Evolutionary conservation across 2,113 vertebrate genomes (phyloP).

Genomic region (Dunckerocampus dactyliophorus): DNA sequence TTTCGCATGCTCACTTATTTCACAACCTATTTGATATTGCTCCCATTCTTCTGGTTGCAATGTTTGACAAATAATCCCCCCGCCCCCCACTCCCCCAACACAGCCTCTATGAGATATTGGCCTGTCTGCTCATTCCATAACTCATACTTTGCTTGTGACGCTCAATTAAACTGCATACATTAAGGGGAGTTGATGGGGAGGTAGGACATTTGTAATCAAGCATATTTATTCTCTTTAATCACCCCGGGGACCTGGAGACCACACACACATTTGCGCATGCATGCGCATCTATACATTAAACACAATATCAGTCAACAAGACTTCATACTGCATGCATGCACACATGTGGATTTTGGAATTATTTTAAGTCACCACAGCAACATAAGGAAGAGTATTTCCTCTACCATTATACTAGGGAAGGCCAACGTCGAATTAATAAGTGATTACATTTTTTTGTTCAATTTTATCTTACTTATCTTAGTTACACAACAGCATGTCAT

Average conservation of each 20-base stretch:
- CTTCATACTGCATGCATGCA: not conserved
- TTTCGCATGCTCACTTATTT: conserved; percentile 36
- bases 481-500: too few relatives aligned
- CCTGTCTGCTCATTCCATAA: conserved; percentile 70
- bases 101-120: conserved; percentile 62
- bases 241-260: conserved; percentile 70
- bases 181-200: conserved; percentile 67
- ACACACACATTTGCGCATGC: conserved; percentile 29
- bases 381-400: too few relatives aligned
- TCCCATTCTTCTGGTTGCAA: not conserved
- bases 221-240: conserved; percentile 78
- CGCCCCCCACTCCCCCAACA: conserved; percentile 1
- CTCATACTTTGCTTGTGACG: conserved; percentile 69
- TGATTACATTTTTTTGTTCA: too few relatives aligned
- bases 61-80: conserved; percentile 2
- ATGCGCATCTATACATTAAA: conserved; percentile 22
- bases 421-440: too few relatives aligned
- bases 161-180: conserved; percentile 80
- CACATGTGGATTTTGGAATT: not conserved
- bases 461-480: too few relatives aligned
- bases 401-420: too few relatives aligned
- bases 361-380: too few relatives aligned
- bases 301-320: not conserved
- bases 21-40: conserved; percentile 29
- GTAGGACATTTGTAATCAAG: conserved; percentile 76